Percentiles rank a stretch among this genome's conserved stretches.
Evolutionary conservation across 2,113 vertebrate species (phyloP).

Genomic region (Pithys albifrons): DNA sequence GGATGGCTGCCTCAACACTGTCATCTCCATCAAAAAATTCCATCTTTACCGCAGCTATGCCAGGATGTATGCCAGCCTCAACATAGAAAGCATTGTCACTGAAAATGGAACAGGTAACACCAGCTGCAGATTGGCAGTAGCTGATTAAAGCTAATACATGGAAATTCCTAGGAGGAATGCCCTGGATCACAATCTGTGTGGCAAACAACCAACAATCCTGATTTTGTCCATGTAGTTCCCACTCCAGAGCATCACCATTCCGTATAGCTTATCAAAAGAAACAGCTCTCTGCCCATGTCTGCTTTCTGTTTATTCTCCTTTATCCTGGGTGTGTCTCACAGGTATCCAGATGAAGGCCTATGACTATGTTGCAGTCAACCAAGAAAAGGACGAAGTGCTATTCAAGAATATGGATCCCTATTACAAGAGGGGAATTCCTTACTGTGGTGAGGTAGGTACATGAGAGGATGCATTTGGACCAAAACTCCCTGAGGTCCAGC

Average conservation of each 20-base stretch:
- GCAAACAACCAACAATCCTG: not conserved
- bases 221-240: not conserved
- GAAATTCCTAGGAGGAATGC: not conserved
- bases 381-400: slow-evolving; percentile 23
- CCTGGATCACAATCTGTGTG: not conserved
- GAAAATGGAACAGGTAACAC: slow-evolving; percentile 76
- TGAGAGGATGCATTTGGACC: not conserved
- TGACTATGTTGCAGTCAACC: slow-evolving; percentile 34
- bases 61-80: slow-evolving; percentile 37
- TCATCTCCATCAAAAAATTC: slow-evolving; percentile 49
- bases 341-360: slow-evolving; percentile 65
- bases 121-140: not conserved
- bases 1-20: slow-evolving; percentile 61
- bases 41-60: slow-evolving; percentile 52
- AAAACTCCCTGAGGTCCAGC: not conserved
- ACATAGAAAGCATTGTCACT: slow-evolving; percentile 27
- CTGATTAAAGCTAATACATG: not conserved
- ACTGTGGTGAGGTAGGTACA: slow-evolving; percentile 64
- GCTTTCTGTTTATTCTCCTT: not conserved
- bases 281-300: not conserved
- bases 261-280: not conserved
- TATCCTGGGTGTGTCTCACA: not conserved
- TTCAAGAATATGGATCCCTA: slow-evolving; percentile 60
- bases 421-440: slow-evolving; percentile 74
- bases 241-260: not conserved